Base-by-base conservation (phyloP, 2,113 vertebrate species). In the Platycercus adscitus region DNA sequence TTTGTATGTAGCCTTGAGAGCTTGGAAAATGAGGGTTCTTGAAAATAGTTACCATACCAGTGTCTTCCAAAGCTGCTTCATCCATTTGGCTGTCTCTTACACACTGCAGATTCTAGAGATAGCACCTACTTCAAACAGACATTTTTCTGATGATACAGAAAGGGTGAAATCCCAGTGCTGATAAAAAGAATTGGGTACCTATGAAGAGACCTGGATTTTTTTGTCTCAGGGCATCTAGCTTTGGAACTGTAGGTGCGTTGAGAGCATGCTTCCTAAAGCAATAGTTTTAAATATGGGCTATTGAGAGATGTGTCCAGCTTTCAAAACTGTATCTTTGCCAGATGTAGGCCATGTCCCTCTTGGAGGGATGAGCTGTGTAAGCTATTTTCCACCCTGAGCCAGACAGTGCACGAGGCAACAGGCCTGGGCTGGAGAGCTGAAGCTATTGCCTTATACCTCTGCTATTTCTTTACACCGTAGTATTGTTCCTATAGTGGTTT, bases 341-440 rank as follows among this genome's bases (percentile, higher is more conserved):
- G 47, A 7, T 39, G 28, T 37, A n/a, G 52, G 29, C 64, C 75
- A 46, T 4, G 2, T 77, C 49, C n/a, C 52, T 75, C 24, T 76
- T 0, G 0, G 43, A 82, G 18, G 31, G 63, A 53, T 82, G 82
- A 80, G 64, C 37, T 68, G 17, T 1, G 2, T 3, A 3, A 73
- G 35, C 28, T 35, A 17, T 58, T 93, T 85, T 72, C 71, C 68
- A 50, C n/a, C 25, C 37, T 29, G 23, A 77, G 50, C 83, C 64
- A 63, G 76, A 41, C 5, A 15, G 43, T 0, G 0, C 55, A 53
- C 17, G 4, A 1, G 43, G 49, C 0, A 0, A 43, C 55, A 70
- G 82, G 60, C 60, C 56, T 50, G 68, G 64, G 50, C 60, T 81
- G 55, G 86, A 81, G 72, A 81, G 39, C 7, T 0, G 4, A 69